Evolutionary conservation across 2,888 invertebrate genomes (phyloP).

Genomic region (Tiphia femorata): DNA sequence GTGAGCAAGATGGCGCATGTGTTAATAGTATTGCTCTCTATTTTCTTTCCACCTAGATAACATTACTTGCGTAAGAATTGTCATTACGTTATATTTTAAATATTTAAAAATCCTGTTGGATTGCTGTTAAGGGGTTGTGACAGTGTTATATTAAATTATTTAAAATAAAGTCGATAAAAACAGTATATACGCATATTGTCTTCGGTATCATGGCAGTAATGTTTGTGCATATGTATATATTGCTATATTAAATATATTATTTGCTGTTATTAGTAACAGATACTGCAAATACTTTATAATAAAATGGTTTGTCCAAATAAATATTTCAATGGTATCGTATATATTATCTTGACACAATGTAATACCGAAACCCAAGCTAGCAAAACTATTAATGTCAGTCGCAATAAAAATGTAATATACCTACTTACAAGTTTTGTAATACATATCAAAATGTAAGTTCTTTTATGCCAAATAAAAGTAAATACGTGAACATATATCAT

Average conservation of each 20-base stretch:
- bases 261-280: no score
- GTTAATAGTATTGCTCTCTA: slow-evolving; percentile 15
- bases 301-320: slow-evolving; percentile 23
- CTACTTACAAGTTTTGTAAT: slow-evolving; percentile 1
- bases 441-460: slow-evolving; percentile 26
- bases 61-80: slow-evolving; percentile 19
- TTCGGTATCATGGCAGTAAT: slow-evolving; percentile 30
- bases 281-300: slow-evolving; percentile 43
- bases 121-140: slow-evolving; percentile 33
- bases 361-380: background rate
- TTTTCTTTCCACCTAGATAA: slow-evolving; percentile 15
- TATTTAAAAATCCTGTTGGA: slow-evolving; percentile 32
- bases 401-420: no score
- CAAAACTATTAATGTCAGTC: slow-evolving; percentile 22
- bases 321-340: no score
- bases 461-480: slow-evolving; percentile 21
- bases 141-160: slow-evolving; percentile 23
- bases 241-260: slow-evolving; percentile 30
- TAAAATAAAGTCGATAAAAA: slow-evolving; percentile 23
- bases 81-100: slow-evolving; percentile 31
- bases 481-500: no score
- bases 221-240: slow-evolving; percentile 46
- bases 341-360: slow-evolving; percentile 2
- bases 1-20: slow-evolving; percentile 21
- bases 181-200: slow-evolving; percentile 27